phyloP scores from a whole-genome alignment of 2,797 vertebrate genomes.

The Hyperoplus lanceolatus region DNA sequence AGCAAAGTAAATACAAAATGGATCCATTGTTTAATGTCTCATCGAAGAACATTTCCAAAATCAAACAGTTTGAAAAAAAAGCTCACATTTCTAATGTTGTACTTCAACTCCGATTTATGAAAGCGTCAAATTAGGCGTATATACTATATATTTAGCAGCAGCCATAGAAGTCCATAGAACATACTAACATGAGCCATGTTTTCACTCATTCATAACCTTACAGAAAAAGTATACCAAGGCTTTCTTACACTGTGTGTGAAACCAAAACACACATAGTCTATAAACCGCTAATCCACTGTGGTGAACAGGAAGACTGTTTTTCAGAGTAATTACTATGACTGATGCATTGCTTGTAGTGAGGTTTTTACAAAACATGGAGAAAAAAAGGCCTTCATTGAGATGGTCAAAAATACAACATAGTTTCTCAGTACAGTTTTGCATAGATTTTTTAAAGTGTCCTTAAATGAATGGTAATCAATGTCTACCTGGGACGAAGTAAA shows the following conservation, averaged over 20 bases:
- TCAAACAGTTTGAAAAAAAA: no score
- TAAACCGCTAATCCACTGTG: background rate
- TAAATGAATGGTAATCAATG: background rate
- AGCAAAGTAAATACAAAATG: no score
- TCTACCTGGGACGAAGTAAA: background rate
- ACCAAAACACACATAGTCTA: background rate
- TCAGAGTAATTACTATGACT: background rate
- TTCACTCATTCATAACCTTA: background rate
- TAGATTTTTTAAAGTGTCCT: background rate
- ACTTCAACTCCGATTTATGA: background rate
- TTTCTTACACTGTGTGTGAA: background rate
- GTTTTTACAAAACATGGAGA: background rate
- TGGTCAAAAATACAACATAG: background rate
- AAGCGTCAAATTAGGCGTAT: background rate
- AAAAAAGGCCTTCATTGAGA: background rate
- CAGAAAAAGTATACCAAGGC: background rate
- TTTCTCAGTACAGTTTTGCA: background rate
- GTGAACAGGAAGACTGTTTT: background rate
- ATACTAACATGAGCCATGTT: background rate
- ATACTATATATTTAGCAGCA: background rate
- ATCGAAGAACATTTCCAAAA: no score
- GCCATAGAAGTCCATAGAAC: background rate
- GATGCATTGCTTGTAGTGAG: background rate
- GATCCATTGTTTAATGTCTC: no score
- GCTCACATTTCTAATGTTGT: no score